Evolutionary conservation across 2,797 vertebrate genomes (phyloP), one percentile per base, ranked within the genome.

Genomic region (Anabas testudineus): DNA sequence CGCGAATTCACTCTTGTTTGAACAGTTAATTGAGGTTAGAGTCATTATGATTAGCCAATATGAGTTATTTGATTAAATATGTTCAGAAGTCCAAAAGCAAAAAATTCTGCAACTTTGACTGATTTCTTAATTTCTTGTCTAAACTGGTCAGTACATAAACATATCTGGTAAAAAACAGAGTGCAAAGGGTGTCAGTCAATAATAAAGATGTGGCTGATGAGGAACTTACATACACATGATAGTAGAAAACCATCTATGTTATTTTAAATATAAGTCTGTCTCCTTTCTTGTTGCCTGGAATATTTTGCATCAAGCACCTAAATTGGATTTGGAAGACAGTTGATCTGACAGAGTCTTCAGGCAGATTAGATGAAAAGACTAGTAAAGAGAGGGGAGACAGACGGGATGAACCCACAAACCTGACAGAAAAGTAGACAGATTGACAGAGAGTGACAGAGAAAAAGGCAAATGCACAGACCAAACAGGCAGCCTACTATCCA

Each of bases 291-390:
- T 62, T 74, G 26, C 36, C 24, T 36, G 16, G 0, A 60, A 80
- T 72, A 71, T 71, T 80, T 81, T 63, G 36, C 16, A 65, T 69
- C 48, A 64, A 62, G 22, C 48, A 62, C 28, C 46, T 70, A 63
- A 84, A 74, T 74, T 73, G 65, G 76, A 82, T 78, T 85, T 73
- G 45, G 56, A 48, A 74, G 81, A 85, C 68, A 71, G 39, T 32
- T 74, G 72, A 81, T 76, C 53, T 73, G 71, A 86, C 63, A 54
- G 49, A 59, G 74, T 75, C 68, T 80, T 76, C 71, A 74, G 68
- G 67, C 70, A 34, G 49, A 67, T 80, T 54, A 78, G 71, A 85
- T 74, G 54, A 87, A 82, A n/a, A 86, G 79, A 39, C 41, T 55
- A 22, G 66, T 42, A 59, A 74, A 71, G 60, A 76, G 42, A 30